Evolutionary conservation across 2,888 invertebrate genomes (phyloP).

Genomic region (Cordilura impudica): DNA sequence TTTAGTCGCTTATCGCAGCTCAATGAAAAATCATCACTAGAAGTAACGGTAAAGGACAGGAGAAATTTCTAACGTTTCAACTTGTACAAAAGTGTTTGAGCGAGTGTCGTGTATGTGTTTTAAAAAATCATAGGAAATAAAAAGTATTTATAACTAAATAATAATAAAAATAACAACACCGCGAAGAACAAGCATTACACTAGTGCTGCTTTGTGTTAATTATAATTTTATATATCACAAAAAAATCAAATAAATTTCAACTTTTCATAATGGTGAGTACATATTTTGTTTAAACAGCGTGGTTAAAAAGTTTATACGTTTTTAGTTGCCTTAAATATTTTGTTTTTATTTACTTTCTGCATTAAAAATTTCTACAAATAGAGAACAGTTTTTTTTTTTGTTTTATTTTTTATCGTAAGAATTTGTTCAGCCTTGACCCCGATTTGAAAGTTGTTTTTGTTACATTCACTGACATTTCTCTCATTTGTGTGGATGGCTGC

Average conservation of each 20-base stretch:
- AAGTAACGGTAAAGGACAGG: conserved; percentile 31
- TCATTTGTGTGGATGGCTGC: neutral
- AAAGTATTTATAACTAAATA: conserved; percentile 5
- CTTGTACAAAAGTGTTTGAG: neutral
- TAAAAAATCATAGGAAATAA: neutral
- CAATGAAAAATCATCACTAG: conserved; percentile 34
- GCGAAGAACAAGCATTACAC: neutral
- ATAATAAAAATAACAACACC: neutral
- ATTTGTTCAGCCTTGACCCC: conserved; percentile 58
- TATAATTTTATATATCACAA: conserved; percentile 40
- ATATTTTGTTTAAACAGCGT: neutral
- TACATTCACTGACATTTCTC: neutral
- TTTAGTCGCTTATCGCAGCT: conserved; percentile 47
- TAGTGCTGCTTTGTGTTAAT: neutral
- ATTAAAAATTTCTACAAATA: neutral
- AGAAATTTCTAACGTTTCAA: conserved; percentile 4
- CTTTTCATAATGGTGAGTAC: conserved; percentile 65
- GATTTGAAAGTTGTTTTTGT: neutral
- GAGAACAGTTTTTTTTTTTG: no score
- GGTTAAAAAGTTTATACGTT: neutral
- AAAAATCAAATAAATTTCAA: conserved; percentile 61
- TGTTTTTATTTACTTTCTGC: neutral
- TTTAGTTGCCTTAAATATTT: neutral
- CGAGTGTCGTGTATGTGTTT: neutral
- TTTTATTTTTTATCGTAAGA: neutral